Evolutionary conservation across 2,113 vertebrate genomes (phyloP), one percentile per base, ranked within the genome.

Genomic region (Sprattus sprattus): DNA sequence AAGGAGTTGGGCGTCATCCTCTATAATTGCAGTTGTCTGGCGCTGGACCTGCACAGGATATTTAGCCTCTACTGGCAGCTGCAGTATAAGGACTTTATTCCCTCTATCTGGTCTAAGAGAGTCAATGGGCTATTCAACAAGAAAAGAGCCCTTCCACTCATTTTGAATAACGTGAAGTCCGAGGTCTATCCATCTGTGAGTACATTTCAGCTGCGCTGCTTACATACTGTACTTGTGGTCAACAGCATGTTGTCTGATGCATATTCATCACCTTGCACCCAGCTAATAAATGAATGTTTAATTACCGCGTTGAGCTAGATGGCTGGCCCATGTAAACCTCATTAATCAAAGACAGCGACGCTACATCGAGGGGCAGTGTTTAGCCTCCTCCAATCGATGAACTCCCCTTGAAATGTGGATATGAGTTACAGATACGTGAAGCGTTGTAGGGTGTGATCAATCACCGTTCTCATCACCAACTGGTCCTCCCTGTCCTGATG

Each of bases 21-120:
- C 60, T 98, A 97, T 92, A 95, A 99, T 92, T 99, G 98, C 92
- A 99, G 97, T 94, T 99, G 97, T 92, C 93, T 99, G 87, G 98
- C 96, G 90, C 91, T 98, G 92, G 98, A 99, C 90, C 95, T 99
- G 85, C 97, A 98, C 91, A 96, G 95, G 92, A 95, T 99, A 89
- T 99, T 96, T 91, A 97, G 89, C 93, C 96, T 94, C 83, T 99
- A 96, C 90, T 95, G 94, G 93, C 94, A 95, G 28, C 95, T 96
- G 82, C 90, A 95, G 83, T 93, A 94, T 45, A 95, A 89, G 89
- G 94, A 95, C 75, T 95, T 94, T 85, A 90, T 95, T 54, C 95
- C 95, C 0, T 91, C 94, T 32, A 95, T 94, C 0, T 99, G 97
- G 98, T 99, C 97, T 87, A 99, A 98, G 93, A 96, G 97, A 44